Evolutionary conservation across 2,113 vertebrate genomes (phyloP), one percentile per base, ranked within the genome.

Genomic region (Motacilla alba): DNA sequence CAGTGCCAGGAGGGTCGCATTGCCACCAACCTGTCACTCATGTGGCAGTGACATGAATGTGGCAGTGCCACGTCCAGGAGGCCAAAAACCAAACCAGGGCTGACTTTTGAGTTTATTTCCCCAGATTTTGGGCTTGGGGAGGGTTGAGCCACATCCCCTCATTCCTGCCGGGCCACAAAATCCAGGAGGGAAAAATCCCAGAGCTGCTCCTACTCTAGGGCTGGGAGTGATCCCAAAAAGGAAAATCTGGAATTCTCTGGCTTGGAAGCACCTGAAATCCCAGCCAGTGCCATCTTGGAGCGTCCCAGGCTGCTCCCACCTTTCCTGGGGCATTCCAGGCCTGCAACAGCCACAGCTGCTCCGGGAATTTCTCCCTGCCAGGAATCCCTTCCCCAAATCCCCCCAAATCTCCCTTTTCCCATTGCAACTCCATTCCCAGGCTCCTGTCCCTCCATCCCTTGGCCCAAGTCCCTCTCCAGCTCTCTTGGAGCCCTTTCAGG

Each of bases 11-110:
- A 13, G 6, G 0, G 7, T 59, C 28, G 2, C 52, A 24, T 11
- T 67, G 49, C 15, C 2, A 50, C 11, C 8, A 30, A 1, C 0
- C 1, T 31, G 44, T 24, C 33, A 33, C 28, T 0, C 10, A 3
- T 8, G n/a, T 37, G 58, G 23, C 24, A 58, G 33, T 19, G 35
- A 24, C 62, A n/a, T 6, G 20, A 13, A 6, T 9, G 68, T 15
- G n/a, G 2, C 67, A 39, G 7, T 52, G 49, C 5, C 68, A 39
- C 13, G 15, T 5, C 58, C 58, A 28, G 35, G 33, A 28, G 27
- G 11, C 11, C 7, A 21, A 28, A 30, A 5, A 8, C 7, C 27
- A 27, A 17, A 9, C 5, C 23, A n/a, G 1, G 1, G 23, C 28
- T 7, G 44, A 43, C 4, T 47, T 15, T 37, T 8, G 12, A 35